A percentile compares a stretch with the other conserved stretches of the same genome.
phyloP scores from a whole-genome alignment of 2,888 invertebrate genomes.

The Hydropsyche betteni region DNA sequence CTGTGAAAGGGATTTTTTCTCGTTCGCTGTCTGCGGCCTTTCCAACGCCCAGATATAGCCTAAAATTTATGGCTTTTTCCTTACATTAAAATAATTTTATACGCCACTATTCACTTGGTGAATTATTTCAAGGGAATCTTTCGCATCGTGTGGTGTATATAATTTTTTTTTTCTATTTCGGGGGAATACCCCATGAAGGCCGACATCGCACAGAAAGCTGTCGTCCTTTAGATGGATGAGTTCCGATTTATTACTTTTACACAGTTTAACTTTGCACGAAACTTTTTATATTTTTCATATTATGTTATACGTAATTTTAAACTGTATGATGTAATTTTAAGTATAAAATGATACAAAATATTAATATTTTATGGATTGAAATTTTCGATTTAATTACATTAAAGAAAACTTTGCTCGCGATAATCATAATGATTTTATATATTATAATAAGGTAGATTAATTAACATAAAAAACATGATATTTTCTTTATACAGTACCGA shows the following conservation, averaged over 20 bases:
- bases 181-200: background rate
- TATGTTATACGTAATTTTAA: too few relatives aligned
- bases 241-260: constrained; percentile 29
- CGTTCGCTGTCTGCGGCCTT: constrained; percentile 26
- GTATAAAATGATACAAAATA: too few relatives aligned
- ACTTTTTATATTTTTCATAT: too few relatives aligned
- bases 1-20: constrained; percentile 10
- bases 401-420: too few relatives aligned
- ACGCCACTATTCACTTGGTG: constrained; percentile 17
- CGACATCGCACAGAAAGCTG: constrained; percentile 5
- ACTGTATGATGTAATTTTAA: too few relatives aligned
- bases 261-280: constrained; percentile 13
- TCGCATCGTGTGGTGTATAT: background rate
- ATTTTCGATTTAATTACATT: too few relatives aligned
- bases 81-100: constrained; percentile 26
- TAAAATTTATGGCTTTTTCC: constrained; percentile 21
- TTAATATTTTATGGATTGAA: too few relatives aligned
- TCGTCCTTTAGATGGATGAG: constrained; percentile 30
- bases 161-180: background rate
- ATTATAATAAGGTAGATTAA: too few relatives aligned
- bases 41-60: constrained; percentile 6
- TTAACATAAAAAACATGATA: too few relatives aligned
- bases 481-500: too few relatives aligned
- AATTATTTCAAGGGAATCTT: constrained; percentile 14
- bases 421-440: too few relatives aligned